A percentile compares a stretch with the other conserved stretches of the same genome.
Evolutionary conservation across 1,140 invertebrate genomes (phyloP).

Genomic region (Drosophila malerkotliana): DNA sequence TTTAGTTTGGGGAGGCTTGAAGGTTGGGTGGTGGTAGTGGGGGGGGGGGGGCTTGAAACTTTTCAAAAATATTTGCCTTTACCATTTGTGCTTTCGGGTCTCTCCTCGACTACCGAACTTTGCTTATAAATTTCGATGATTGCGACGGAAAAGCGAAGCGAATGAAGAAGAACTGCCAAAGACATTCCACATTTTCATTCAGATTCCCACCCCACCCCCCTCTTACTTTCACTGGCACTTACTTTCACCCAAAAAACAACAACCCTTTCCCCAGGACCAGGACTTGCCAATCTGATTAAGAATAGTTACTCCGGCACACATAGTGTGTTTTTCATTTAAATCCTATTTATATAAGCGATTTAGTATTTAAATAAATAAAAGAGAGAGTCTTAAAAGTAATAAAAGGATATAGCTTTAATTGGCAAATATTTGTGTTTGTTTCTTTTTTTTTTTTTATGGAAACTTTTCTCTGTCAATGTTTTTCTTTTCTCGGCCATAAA

Average conservation of each 20-base stretch:
- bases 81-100: constrained; percentile 27
- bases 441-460: too few relatives aligned
- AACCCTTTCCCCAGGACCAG: too few relatives aligned
- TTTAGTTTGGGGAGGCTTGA: constrained; percentile 55
- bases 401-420: background rate
- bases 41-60: constrained; percentile 9
- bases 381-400: too few relatives aligned
- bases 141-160: constrained; percentile 32
- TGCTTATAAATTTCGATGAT: constrained; percentile 79
- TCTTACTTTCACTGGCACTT: too few relatives aligned
- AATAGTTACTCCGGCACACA: background rate
- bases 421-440: background rate
- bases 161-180: constrained; percentile 36
- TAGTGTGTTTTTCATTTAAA: constrained; percentile 12
- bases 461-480: too few relatives aligned
- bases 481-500: background rate
- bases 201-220: too few relatives aligned
- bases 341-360: constrained; percentile 14
- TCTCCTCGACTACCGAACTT: constrained; percentile 40
- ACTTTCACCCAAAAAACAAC: too few relatives aligned
- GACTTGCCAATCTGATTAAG: constrained; percentile 16
- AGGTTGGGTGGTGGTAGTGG: too few relatives aligned
- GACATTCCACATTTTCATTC: constrained; percentile 14
- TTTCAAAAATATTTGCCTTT: constrained; percentile 72
- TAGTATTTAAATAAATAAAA: background rate